Evolutionary conservation across 2,113 vertebrate species (phyloP).

Genomic region (Pleuronectes platessa): DNA sequence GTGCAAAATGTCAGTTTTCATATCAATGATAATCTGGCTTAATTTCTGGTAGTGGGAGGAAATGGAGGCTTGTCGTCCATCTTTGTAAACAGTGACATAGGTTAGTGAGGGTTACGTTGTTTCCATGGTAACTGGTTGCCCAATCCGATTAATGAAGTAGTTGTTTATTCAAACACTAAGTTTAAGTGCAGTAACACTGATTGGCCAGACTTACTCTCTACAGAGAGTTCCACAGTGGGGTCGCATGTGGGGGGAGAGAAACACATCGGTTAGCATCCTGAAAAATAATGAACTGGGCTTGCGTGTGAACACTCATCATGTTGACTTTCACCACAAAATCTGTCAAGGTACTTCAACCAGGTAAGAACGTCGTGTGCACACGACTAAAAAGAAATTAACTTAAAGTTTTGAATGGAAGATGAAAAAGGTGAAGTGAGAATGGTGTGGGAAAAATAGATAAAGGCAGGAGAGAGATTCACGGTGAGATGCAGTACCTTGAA

Average conservation of each 20-base stretch:
- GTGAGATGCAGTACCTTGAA: constrained; percentile 85
- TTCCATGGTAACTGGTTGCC: constrained; percentile 32
- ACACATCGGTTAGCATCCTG: constrained; percentile 80
- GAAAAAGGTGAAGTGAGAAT: constrained; percentile 31
- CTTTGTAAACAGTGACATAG: constrained; percentile 18
- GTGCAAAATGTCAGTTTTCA: too few species aligned
- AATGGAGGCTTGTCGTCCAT: background rate
- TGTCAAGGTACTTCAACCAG: constrained; percentile 4
- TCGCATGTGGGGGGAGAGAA: constrained; percentile 86
- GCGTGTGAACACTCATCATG: background rate
- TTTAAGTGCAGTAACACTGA: constrained; percentile 24
- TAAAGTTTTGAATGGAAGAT: too few species aligned
- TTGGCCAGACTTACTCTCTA: constrained; percentile 98
- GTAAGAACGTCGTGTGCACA: constrained; percentile 27
- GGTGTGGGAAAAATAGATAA: constrained; percentile 36
- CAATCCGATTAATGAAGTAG: constrained; percentile 48
- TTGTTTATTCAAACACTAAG: constrained; percentile 81
- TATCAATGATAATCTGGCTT: too few species aligned
- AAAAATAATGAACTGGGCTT: constrained; percentile 14
- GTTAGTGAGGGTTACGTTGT: constrained; percentile 66
- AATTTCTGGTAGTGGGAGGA: too few species aligned
- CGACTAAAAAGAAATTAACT: background rate
- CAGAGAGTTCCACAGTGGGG: constrained; percentile 92
- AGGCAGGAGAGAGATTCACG: constrained; percentile 50
- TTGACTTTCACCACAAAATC: background rate